Evolutionary conservation across 2,888 invertebrate species (phyloP).

Genomic region (Scaptomyza polygonia): DNA sequence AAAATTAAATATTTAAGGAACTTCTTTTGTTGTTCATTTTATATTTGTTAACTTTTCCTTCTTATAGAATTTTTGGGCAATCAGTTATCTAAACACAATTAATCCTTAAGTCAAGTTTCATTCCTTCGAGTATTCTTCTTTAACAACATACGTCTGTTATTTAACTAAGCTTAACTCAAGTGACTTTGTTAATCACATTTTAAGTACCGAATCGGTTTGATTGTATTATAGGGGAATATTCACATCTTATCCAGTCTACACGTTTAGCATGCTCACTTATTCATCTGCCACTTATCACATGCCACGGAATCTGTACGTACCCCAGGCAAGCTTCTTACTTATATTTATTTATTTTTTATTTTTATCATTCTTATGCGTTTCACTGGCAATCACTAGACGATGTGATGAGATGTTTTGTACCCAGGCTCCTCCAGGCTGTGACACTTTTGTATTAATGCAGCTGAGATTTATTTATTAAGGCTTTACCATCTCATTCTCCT

Average conservation of each 20-base stretch:
- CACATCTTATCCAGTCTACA: conserved; percentile 37
- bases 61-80: no score
- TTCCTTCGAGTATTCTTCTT: no score
- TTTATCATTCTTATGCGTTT: conserved; percentile 60
- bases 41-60: no score
- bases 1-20: no score
- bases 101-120: no score
- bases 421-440: conserved; percentile 46
- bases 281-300: conserved; percentile 39
- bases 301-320: conserved; percentile 16
- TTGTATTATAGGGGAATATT: conserved; percentile 6
- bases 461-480: conserved; percentile 74
- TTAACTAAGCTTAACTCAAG: conserved; percentile 16
- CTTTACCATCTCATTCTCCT: conserved; percentile 11
- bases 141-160: neutral
- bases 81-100: no score
- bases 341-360: conserved; percentile 34
- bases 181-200: conserved; percentile 31
- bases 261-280: conserved; percentile 50
- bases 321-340: conserved; percentile 33
- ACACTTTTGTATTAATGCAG: conserved; percentile 59
- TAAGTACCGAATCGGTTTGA: conserved; percentile 4
- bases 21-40: no score
- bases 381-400: conserved; percentile 66
- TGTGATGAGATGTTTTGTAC: conserved; percentile 47